Conservation (phyloP, 2,888 invertebrate species). For the Abrostola triplasia region DNA sequence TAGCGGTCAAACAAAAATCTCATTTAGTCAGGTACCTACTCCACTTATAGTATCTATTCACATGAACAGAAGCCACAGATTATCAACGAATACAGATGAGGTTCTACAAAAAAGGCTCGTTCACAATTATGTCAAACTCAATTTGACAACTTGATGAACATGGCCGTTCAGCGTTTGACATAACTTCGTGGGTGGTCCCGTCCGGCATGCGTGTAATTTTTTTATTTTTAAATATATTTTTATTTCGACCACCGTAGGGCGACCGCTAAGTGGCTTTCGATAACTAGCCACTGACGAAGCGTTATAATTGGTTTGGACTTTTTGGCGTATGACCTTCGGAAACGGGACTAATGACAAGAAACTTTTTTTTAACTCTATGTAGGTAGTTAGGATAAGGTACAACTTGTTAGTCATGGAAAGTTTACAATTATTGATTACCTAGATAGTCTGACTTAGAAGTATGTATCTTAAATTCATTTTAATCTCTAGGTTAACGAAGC, state of each 20-base stretch:
- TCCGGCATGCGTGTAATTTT: slow-evolving; percentile 69
- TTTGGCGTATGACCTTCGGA: slow-evolving; percentile 55
- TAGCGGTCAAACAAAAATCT: slow-evolving; percentile 27
- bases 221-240: slow-evolving; percentile 73
- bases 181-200: slow-evolving; percentile 84
- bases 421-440: neutral
- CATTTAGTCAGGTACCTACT: slow-evolving; percentile 15
- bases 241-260: slow-evolving; percentile 72
- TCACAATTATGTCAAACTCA: slow-evolving; percentile 86
- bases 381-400: neutral
- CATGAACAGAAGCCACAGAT: slow-evolving; percentile 67
- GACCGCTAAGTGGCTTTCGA: slow-evolving; percentile 84
- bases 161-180: slow-evolving; percentile 78
- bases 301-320: slow-evolving; percentile 77
- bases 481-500: slow-evolving; percentile 51
- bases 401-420: no score
- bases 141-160: slow-evolving; percentile 88
- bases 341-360: slow-evolving; percentile 29
- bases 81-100: slow-evolving; percentile 62
- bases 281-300: slow-evolving; percentile 82
- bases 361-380: slow-evolving; percentile 15
- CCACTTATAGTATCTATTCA: slow-evolving; percentile 47
- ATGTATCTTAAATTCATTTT: slow-evolving; percentile 15
- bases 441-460: neutral
- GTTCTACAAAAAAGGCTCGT: slow-evolving; percentile 73